A percentile compares a stretch with the other conserved stretches of the same genome.
phyloP scores from a whole-genome alignment of 2,888 invertebrate genomes.

The Ecdyonurus torrentis region DNA sequence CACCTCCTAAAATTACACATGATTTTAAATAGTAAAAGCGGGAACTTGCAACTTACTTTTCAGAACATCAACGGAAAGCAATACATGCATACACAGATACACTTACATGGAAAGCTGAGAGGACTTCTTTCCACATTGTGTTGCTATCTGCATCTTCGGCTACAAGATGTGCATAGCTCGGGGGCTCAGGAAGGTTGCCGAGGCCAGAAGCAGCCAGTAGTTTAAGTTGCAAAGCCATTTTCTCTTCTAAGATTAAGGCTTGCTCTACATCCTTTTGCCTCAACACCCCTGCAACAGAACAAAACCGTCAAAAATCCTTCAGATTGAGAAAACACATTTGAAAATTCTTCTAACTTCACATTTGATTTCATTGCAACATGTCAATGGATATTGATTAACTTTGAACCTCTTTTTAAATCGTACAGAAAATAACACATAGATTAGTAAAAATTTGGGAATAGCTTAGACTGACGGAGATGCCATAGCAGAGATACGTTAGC shows the following conservation, averaged over 20 bases:
- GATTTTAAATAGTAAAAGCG: too few species aligned
- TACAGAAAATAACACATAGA: too few species aligned
- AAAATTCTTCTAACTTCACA: too few species aligned
- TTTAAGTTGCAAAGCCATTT: conserved; percentile 67
- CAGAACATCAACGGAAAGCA: neutral
- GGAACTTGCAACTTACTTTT: too few species aligned
- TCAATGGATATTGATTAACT: too few species aligned
- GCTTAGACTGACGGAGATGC: too few species aligned
- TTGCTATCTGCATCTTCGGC: conserved; percentile 51
- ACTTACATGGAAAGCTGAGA: conserved; percentile 47
- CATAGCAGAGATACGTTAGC: too few species aligned
- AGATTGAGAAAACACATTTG: too few species aligned
- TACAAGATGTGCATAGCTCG: conserved; percentile 60
- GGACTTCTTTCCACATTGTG: conserved; percentile 61
- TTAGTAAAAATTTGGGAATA: too few species aligned
- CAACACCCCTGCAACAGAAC: conserved; percentile 46
- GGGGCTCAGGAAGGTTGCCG: conserved; percentile 37
- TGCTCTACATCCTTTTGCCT: conserved; percentile 78
- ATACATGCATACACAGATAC: too few species aligned
- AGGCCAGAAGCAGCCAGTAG: conserved; percentile 48
- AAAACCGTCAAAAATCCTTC: conserved; percentile 13
- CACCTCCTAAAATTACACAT: conserved; percentile 54
- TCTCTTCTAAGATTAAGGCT: conserved; percentile 71
- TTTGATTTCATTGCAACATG: too few species aligned
- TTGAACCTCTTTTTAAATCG: too few species aligned